Percentiles rank a stretch among this genome's conserved stretches.
phyloP scores from a whole-genome alignment of 1,140 invertebrate species.

The Heliconius congener region DNA sequence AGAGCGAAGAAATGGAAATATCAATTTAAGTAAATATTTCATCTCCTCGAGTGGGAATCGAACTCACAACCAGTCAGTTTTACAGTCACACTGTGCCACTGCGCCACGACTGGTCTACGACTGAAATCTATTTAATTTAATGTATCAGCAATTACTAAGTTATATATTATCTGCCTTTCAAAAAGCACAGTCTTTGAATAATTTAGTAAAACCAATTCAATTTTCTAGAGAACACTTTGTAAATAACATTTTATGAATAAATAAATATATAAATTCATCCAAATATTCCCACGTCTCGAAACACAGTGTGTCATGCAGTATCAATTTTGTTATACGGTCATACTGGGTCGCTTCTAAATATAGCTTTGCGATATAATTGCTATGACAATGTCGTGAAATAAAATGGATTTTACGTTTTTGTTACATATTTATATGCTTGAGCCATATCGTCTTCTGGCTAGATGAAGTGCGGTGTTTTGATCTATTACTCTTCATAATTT shows the following conservation, averaged over 20 bases:
- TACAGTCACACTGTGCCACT: too few species aligned
- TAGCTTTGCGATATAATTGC: slow-evolving; percentile 35
- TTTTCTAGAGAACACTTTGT: neutral
- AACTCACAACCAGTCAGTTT: too few species aligned
- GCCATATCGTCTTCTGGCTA: neutral
- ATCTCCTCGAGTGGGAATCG: too few species aligned
- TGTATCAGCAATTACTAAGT: too few species aligned
- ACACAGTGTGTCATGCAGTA: slow-evolving; percentile 34
- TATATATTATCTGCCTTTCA: too few species aligned
- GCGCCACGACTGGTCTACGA: too few species aligned
- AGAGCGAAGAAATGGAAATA: too few species aligned
- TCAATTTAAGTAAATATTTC: too few species aligned
- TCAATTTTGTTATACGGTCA: slow-evolving; percentile 30
- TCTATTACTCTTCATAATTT: too few species aligned
- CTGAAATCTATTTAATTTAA: neutral
- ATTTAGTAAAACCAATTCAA: neutral
- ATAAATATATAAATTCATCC: neutral
- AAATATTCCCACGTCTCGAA: slow-evolving; percentile 31
- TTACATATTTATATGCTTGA: neutral
- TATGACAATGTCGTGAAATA: slow-evolving; percentile 23
- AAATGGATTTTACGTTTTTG: slow-evolving; percentile 20
- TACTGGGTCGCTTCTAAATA: slow-evolving; percentile 38
- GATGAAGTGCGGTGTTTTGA: too few species aligned
- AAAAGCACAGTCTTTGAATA: too few species aligned
- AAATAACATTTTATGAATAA: neutral